Evolutionary conservation across 2,888 invertebrate genomes (phyloP).

Genomic region (Aplocera efformata): DNA sequence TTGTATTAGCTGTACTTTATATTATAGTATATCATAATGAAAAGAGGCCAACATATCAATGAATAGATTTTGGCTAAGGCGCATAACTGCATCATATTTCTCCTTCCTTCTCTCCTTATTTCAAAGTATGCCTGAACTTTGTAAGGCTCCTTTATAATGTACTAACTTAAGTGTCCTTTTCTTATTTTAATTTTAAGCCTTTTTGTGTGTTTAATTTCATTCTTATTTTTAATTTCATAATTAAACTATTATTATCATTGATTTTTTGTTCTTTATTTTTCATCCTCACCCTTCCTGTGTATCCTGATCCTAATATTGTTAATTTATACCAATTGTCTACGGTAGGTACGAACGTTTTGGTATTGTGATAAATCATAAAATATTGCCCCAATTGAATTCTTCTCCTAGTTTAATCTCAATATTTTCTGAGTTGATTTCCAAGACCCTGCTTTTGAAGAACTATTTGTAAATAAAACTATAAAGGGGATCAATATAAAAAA

Average conservation of each 20-base stretch:
- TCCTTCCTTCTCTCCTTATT: slow-evolving; percentile 25
- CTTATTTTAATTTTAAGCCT: slow-evolving; percentile 73
- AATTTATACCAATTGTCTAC: slow-evolving; percentile 61
- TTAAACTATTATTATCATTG: slow-evolving; percentile 78
- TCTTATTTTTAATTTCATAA: slow-evolving; percentile 78
- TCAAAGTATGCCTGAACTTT: slow-evolving; percentile 13
- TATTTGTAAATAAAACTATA: slow-evolving; percentile 78
- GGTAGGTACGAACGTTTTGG: slow-evolving; percentile 33
- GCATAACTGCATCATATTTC: slow-evolving; percentile 39
- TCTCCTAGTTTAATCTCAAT: slow-evolving; percentile 18
- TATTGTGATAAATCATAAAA: slow-evolving; percentile 23
- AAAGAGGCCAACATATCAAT: slow-evolving; percentile 72
- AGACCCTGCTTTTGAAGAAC: slow-evolving; percentile 55
- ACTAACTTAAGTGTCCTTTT: slow-evolving; percentile 57
- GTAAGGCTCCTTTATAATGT: slow-evolving; percentile 37
- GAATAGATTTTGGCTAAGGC: slow-evolving; percentile 63
- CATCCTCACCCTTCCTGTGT: slow-evolving; percentile 44
- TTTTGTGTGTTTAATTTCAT: slow-evolving; percentile 79
- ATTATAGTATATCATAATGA: slow-evolving; percentile 46
- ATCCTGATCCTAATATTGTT: slow-evolving; percentile 43
- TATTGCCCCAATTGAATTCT: slow-evolving; percentile 22
- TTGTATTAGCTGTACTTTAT: slow-evolving; percentile 54
- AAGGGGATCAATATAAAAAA: slow-evolving; percentile 78
- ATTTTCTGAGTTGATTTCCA: slow-evolving; percentile 29
- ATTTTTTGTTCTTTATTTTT: slow-evolving; percentile 72